Evolutionary conservation across 2,888 invertebrate species (phyloP).

Genomic region (Andrena hattorfiana): DNA sequence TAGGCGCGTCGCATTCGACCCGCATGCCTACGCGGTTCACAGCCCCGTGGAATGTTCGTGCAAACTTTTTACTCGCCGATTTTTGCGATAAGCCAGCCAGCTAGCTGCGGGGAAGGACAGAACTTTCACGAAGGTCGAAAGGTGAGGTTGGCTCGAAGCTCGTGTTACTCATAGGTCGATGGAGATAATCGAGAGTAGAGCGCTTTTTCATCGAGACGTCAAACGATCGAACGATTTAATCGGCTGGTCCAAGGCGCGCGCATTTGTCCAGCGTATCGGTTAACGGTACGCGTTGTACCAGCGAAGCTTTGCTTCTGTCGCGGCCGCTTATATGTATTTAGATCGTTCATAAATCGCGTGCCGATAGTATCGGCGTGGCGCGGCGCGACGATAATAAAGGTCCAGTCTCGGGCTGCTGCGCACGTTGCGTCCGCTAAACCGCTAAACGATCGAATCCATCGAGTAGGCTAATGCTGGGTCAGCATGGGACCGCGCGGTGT

Average conservation of each 20-base stretch:
- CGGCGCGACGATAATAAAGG: constrained; percentile 60
- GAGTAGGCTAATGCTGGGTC: constrained; percentile 48
- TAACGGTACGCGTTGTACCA: constrained; percentile 52
- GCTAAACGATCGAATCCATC: constrained; percentile 24
- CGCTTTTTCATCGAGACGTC: constrained; percentile 35
- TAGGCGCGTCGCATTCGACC: no score
- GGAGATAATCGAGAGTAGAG: constrained; percentile 33
- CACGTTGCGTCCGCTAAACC: constrained; percentile 13
- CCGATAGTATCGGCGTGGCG: constrained; percentile 53
- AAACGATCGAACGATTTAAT: constrained; percentile 50
- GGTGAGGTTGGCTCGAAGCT: constrained; percentile 4
- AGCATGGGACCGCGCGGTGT: constrained; percentile 12
- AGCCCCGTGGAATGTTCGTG: no score
- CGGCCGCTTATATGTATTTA: constrained; percentile 39
- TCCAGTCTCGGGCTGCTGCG: constrained; percentile 49
- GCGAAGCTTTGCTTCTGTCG: constrained; percentile 19
- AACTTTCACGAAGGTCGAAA: constrained; percentile 11
- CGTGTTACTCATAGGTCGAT: not conserved
- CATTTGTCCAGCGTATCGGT: constrained; percentile 32
- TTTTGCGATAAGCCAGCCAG: no score
- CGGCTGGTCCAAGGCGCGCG: constrained; percentile 33
- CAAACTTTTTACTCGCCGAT: no score
- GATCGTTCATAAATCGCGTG: constrained; percentile 57
- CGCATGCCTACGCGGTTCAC: no score
- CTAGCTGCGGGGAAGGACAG: constrained; percentile 4